These are phyloP conservation scores for Fragum fragum DNA, from an alignment of 2,888 invertebrate genomes.

Conservation along the genomic window DNA sequence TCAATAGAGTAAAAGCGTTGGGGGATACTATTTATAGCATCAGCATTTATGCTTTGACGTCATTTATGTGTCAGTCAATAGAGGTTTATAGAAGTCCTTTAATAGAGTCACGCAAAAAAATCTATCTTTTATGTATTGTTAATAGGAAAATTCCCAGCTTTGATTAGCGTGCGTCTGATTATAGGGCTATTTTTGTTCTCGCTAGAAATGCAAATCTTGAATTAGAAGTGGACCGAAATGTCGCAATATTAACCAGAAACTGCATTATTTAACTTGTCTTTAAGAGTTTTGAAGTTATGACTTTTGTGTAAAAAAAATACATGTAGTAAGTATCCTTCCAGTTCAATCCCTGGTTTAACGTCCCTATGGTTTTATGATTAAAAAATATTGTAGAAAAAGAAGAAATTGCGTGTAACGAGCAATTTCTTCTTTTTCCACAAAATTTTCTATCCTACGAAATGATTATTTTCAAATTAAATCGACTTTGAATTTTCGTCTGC, in stretches of 20 bases:
- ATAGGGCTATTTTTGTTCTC: background rate
- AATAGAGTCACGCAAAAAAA: conserved; percentile 23
- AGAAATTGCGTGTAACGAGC: too few species aligned
- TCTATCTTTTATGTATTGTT: background rate
- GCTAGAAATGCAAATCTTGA: background rate
- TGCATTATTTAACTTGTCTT: background rate
- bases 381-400: too few species aligned
- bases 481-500: too few species aligned
- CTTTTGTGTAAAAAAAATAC: too few species aligned
- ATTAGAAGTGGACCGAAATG: background rate
- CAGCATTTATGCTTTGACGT: conserved; percentile 14
- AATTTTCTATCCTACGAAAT: too few species aligned
- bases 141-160: background rate
- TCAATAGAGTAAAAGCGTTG: conserved; percentile 22
- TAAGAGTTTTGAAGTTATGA: too few species aligned
- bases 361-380: too few species aligned
- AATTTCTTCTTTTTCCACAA: too few species aligned
- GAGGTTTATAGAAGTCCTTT: background rate
- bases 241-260: background rate
- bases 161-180: background rate
- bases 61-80: conserved; percentile 1
- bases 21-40: conserved; percentile 24
- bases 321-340: too few species aligned
- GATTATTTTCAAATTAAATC: too few species aligned
- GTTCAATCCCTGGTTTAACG: too few species aligned